Base-by-base conservation (phyloP, 2,888 invertebrate genomes). In the Apotomis capreana region DNA sequence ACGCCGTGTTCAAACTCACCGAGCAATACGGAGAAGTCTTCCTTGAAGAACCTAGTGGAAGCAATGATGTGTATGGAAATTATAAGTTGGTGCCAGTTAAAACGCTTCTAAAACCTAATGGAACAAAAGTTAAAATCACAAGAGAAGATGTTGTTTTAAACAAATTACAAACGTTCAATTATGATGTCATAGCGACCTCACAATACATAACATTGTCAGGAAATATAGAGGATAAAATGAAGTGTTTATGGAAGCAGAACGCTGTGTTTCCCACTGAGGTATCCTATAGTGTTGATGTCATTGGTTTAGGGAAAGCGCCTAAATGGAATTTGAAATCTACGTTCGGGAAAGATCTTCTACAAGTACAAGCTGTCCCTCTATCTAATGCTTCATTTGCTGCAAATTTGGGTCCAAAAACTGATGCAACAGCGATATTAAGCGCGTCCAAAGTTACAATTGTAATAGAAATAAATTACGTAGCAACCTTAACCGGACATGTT, bases 221-320 rank as follows among this genome's bases (percentile, higher is more conserved):
- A 26, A 65, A n/a, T n/a, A n/a, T 65, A 65, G 57, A 65, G 36
- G 65, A 65, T 57, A 65, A 65, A 46, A 10, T 57, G 5, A 65
- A 44, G 44, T 55, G 46, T 65, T 44, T 65, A 2, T 65, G 5
- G 55, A 65, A 57, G 10, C 65, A 65, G 36, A 46, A 46, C 5
- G 65, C 44, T 5, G 65, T 65, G 4, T 65, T 65, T 55, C 57
- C 65, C 44, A n/a, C 46, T 0, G 46, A 65, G 9, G 44, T 65
- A 46, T 12, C 46, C 5, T 46, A 57, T 44, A 46, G 6, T n/a
- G 57, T 65, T 36, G 57, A 65, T 5, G 55, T 65, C 0, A 44
- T 9, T 36, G 6, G 46, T n/a, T n/a, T 57, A 8, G 26, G 46
- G n/a, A 57, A 65, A 55, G 36, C 10, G 12, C 58, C 55, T 57